Evolutionary conservation across 92 coral and sea anemone genomes (phyloP), one percentile per base, ranked within the genome.

Genomic region (Parazoanthus darwini): DNA sequence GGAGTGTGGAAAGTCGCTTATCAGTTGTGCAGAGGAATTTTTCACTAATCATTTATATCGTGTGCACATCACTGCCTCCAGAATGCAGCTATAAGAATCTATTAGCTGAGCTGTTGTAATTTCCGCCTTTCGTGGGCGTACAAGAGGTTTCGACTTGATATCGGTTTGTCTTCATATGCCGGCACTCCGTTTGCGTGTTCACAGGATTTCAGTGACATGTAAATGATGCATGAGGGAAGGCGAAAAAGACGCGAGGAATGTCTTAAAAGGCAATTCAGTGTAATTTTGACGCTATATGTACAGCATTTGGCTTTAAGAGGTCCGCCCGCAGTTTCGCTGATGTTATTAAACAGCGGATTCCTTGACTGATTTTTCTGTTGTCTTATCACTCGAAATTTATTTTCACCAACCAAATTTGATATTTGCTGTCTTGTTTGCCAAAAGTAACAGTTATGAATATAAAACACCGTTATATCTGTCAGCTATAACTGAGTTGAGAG

Each of bases 101-200:
- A 84, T 84, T 84, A 70, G 67, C 87, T 38, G 75, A 71, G 79
- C 87, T 84, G 79, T 20, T 43, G 67, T 33, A 48, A 48, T 84
- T 84, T 84, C 87, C 87, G 87, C 67, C 87, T 44, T 38, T 48
- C 79, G 87, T 84, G 87, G 87, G 87, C 79, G 87, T 84, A 42
- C 70, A 70, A 70, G 42, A 46, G 65, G 23, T 15, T 39, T 83
- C 78, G 23, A 23, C 13, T 26, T 26, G 79, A 84, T 84, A 84
- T 84, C 59, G 87, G 87, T 84, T 84, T 84, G 66, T 84, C 77
- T 73, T 16, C 65, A 46, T 26, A 46, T 71, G 67, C 87, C 87
- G 87, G 79, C 67, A 39, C 44, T 68, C 63, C 29, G 26, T 42
- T 84, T 84, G 74, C 56, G 77, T 82, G 87, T 48, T 43, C 80